Percentiles rank a stretch among this genome's conserved stretches.
These are phyloP conservation scores for Mormyrops boulengeri DNA, from an alignment of 2,797 vertebrate species.

Conservation along the genomic window DNA sequence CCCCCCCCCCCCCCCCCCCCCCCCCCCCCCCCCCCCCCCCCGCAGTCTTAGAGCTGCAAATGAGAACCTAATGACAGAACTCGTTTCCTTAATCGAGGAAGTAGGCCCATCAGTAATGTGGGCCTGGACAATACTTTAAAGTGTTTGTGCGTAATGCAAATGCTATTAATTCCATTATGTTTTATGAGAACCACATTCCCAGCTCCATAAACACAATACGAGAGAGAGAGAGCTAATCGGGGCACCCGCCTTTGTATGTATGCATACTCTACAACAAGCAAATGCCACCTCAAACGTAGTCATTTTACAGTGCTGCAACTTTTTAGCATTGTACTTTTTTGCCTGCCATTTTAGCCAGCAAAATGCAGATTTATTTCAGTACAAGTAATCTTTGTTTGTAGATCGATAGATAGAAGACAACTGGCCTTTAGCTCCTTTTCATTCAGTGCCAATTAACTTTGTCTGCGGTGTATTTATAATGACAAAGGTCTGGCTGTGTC, in stretches of 20 bases:
- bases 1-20: too few species aligned
- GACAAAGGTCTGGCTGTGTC: not conserved
- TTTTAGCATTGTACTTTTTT: not conserved
- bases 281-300: not conserved
- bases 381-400: not conserved
- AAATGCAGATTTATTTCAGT: not conserved
- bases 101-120: not conserved
- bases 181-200: conserved; percentile 4
- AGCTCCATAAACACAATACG: not conserved
- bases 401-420: not conserved
- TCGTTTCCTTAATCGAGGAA: not conserved
- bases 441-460: conserved; percentile 11
- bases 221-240: not conserved
- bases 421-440: conserved; percentile 5
- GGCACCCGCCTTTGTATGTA: not conserved
- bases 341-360: not conserved
- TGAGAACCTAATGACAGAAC: not conserved
- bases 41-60: conserved; percentile 1
- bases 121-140: not conserved
- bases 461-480: not conserved
- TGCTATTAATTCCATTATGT: not conserved
- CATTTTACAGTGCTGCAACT: not conserved
- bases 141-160: conserved; percentile 1
- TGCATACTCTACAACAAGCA: not conserved
- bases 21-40: too few species aligned